A percentile compares a stretch with the other conserved stretches of the same genome.
Conservation (phyloP, 2,797 vertebrate species). For the Balearica regulorum region DNA sequence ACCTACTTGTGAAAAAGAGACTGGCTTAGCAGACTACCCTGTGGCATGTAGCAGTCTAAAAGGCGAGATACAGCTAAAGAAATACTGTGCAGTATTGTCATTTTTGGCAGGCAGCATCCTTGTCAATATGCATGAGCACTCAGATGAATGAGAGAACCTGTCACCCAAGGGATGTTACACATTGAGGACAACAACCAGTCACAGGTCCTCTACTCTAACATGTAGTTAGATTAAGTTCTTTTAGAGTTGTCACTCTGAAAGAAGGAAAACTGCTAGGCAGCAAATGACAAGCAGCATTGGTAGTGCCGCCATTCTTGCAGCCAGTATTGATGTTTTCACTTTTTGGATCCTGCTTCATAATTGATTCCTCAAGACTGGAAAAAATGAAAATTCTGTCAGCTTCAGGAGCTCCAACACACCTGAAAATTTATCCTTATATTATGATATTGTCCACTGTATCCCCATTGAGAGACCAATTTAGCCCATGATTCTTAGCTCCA, state of each 20-base stretch:
- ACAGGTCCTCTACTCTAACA: constrained; percentile 5
- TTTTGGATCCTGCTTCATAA: not conserved
- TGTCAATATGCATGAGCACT: constrained; percentile 33
- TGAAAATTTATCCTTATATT: not conserved
- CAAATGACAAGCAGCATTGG: not conserved
- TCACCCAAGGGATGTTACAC: constrained; percentile 29
- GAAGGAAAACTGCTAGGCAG: not conserved
- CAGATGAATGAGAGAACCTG: not conserved
- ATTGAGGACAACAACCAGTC: constrained; percentile 8
- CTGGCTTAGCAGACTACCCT: not conserved
- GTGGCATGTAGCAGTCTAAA: not conserved
- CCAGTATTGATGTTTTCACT: not conserved
- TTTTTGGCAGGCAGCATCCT: constrained; percentile 33
- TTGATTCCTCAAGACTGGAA: not conserved
- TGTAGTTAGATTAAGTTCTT: constrained; percentile 11
- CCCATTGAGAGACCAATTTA: not conserved
- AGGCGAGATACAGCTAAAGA: not conserved
- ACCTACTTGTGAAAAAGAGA: not conserved
- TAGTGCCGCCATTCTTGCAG: not conserved
- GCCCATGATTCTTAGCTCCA: not conserved
- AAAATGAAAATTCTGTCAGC: not conserved
- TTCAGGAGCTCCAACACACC: not conserved
- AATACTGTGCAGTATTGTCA: not conserved
- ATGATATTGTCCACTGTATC: not conserved
- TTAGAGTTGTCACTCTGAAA: not conserved